Base-by-base conservation (phyloP, 2,888 invertebrate genomes). In the Marasmarcha lunaedactyla region DNA sequence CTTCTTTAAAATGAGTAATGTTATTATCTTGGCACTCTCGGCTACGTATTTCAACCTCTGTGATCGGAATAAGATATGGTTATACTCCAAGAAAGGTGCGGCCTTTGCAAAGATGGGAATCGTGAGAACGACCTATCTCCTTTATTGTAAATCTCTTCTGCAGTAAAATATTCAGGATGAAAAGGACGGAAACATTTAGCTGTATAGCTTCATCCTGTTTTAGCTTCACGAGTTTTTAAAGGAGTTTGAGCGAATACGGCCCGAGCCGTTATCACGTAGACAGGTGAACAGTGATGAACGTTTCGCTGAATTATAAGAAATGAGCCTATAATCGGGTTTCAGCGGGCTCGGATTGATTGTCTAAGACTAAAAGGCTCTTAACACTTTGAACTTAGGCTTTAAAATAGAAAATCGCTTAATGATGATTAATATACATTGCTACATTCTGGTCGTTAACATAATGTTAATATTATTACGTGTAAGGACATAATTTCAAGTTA, bases 251-350 rank as follows among this genome's bases (percentile, higher is more conserved):
- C n/a, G 10, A 11, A 11, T 12, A 25, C 27, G 12, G 14, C 7
- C 5, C 13, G 10, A 30, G 36, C 42, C 27, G 40, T 46, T 46
- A 42, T 40, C 46, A 46, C 46, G 46, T 46, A 40, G 40, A 7
- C 30, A 27, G 37, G 36, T 38, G 39, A 40, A 36, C 36, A 38
- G 26, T 41, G 42, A 42, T 39, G 41, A 30, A 43, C 37, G 41
- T 26, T 37, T 34, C 30, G 2, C 3, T 30, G 30, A 30, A 30
- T 51, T 51, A 51, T 42, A 47, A 46, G 44, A 40, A 46, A 45
- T 41, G 43, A 36, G 43, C 38, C 41, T 37, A 43, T 45, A 41
- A 44, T 42, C 33, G 38, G 2, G 34, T 39, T 35, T 42, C 45
- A 42, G 36, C 41, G 35, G 10, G 30, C 25, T 20, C 7, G 40